Percentiles rank a stretch among this genome's conserved stretches.
Evolutionary conservation across 2,113 vertebrate genomes (phyloP).

Genomic region (Tringa solitaria): DNA sequence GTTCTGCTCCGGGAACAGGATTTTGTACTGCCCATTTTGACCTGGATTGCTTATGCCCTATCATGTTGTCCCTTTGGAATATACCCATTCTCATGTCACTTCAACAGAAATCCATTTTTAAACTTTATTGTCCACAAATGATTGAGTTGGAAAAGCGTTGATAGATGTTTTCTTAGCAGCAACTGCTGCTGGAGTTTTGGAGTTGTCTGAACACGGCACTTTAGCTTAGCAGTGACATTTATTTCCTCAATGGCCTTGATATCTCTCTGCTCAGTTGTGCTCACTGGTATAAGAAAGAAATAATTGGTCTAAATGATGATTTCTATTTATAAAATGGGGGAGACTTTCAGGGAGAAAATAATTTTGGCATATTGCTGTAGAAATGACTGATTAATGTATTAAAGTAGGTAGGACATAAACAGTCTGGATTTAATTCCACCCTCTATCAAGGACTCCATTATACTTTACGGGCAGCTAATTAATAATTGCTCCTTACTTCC

Average conservation of each 20-base stretch:
- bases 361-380: not conserved
- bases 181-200: not conserved
- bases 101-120: not conserved
- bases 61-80: not conserved
- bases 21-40: not conserved
- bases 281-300: not conserved
- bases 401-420: not conserved
- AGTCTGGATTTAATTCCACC: not conserved
- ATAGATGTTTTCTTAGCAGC: not conserved
- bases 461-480: not conserved
- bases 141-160: not conserved
- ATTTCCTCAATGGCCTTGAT: not conserved
- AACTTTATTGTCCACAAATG: not conserved
- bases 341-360: not conserved
- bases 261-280: not conserved
- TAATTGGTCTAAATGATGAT: not conserved
- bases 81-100: not conserved
- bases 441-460: not conserved
- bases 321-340: not conserved
- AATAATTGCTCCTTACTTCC: not conserved
- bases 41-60: not conserved
- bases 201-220: not conserved
- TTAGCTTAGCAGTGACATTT: not conserved
- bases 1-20: not conserved
- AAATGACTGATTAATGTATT: not conserved